Base-by-base conservation (phyloP, 2,888 invertebrate species). In the Drosophila lacicola region DNA sequence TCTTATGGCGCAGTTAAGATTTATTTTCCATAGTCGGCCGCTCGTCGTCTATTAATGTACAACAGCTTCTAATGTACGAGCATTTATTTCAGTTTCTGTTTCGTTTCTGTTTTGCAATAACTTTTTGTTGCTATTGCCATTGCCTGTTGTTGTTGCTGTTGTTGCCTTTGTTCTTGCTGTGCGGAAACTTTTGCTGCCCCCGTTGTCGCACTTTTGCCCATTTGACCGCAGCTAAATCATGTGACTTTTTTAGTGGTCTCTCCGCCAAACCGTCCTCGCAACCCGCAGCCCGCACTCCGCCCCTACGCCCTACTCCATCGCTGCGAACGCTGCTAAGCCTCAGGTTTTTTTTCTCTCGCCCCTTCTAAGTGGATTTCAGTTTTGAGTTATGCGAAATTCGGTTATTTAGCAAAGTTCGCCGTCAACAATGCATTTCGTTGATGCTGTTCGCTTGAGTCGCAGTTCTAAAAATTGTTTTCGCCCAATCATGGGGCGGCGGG, bases 1-100 rank as follows among this genome's bases (percentile, higher is more conserved):
- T 86, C 82, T 86, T 89, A 86, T 89, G 88, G 89, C 86, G 86
- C 89, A 89, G 86, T 89, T 82, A 86, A 87, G 86, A 89, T 87
- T 89, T 89, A 88, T 86, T 84, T 84, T 85, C 78, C 83, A 78
- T 70, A 74, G 78, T 69, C 62, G 73, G 51, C 74, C 69, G 56
- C 74, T 58, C 63, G 67, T 53, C 70, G 69, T 58, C 84, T 61
- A 70, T 77, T 71, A 77, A 74, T 70, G 70, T 74, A 69, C 66
- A 75, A 75, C 82, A 75, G 80, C 70, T 75, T 79, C 82, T 72
- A 80, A 78, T 74, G 80, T 78, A 67, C 77, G 73, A 69, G 74
- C 69, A 67, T 60, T 69, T 75, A 80, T 66, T 76, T 76, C 61
- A 68, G 64, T 76, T 80, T 58, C 61, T 74, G 57, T 70, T 77